Evolutionary conservation across 30 jellyfish, hydroid and myxozoan species (phyloP).

Genomic region (Chrysaora quinquecirrha): DNA sequence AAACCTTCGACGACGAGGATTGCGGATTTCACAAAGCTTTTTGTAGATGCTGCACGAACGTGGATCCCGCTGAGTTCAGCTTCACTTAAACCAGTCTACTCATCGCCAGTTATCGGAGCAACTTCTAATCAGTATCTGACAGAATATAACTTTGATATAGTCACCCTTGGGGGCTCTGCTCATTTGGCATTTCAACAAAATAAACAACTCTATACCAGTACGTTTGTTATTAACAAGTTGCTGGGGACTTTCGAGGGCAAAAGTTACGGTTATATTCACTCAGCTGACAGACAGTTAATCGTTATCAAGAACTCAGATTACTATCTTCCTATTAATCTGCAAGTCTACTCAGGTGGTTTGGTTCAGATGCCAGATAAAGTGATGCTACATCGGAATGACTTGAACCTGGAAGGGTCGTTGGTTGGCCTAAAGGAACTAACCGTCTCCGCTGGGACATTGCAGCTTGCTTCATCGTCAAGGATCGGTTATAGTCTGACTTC

Average conservation of each 20-base stretch:
- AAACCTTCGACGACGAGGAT: conserved; percentile 45
- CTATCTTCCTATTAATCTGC: conserved; percentile 64
- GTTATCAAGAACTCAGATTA: conserved; percentile 29
- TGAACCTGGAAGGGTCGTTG: conserved; percentile 57
- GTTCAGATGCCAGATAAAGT: conserved; percentile 64
- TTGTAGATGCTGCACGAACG: conserved; percentile 58
- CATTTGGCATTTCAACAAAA: conserved; percentile 58
- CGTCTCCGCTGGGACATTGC: conserved; percentile 33
- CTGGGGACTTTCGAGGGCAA: conserved; percentile 33
- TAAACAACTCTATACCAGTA: conserved; percentile 20
- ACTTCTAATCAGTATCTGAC: conserved; percentile 9
- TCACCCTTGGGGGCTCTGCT: conserved; percentile 54
- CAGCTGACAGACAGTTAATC: conserved; percentile 42
- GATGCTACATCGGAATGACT: conserved; percentile 43
- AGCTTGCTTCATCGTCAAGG: conserved; percentile 16
- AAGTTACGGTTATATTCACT: conserved; percentile 59
- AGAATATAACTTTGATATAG: conserved; percentile 29
- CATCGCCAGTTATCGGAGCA: conserved; percentile 33
- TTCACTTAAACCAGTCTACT: conserved; percentile 1
- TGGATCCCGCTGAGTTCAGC: conserved; percentile 47
- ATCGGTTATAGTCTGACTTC: conserved; percentile 32
- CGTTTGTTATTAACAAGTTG: conserved; percentile 4
- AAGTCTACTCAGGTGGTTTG: conserved; percentile 39
- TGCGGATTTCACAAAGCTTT: conserved; percentile 31
- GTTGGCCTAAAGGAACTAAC: conserved; percentile 51